A percentile compares a stretch with the other conserved stretches of the same genome.
Evolutionary conservation across 2,113 vertebrate species (phyloP).

Genomic region (Pandion haliaetus): DNA sequence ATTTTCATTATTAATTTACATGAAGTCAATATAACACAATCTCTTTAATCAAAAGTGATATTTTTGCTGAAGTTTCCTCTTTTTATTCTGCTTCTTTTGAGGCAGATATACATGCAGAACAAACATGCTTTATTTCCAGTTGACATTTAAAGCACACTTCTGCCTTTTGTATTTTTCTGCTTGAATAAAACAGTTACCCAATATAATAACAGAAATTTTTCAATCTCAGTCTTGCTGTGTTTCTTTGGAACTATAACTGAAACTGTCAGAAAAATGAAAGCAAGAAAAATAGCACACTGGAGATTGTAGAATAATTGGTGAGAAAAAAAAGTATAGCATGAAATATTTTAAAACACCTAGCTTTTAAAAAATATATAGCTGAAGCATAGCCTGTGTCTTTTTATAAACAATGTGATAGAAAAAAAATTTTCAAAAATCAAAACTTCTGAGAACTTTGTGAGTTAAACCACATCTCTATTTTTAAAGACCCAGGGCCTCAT

Average conservation of each 20-base stretch:
- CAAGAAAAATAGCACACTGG: constrained; percentile 66
- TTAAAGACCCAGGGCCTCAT: neutral
- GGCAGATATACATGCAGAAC: neutral
- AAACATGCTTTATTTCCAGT: constrained; percentile 49
- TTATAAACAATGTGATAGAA: neutral
- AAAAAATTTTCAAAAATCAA: neutral
- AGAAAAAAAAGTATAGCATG: neutral
- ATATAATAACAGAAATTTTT: constrained; percentile 60
- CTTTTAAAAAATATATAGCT: neutral
- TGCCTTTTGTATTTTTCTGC: constrained; percentile 45
- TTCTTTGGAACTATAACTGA: constrained; percentile 56
- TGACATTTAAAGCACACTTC: constrained; percentile 66
- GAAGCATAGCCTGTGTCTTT: neutral
- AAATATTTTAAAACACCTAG: constrained; percentile 55
- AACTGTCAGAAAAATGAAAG: constrained; percentile 64
- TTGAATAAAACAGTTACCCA: constrained; percentile 63
- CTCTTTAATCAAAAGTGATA: neutral
- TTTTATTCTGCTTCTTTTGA: neutral
- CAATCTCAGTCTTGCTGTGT: constrained; percentile 41
- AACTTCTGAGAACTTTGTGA: neutral
- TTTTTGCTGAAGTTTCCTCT: neutral
- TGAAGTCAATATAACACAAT: neutral
- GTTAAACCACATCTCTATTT: neutral
- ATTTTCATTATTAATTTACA: constrained; percentile 3
- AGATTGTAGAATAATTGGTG: constrained; percentile 55